phyloP scores from a whole-genome alignment of 1,140 invertebrate species.

The Charaxes varanes region DNA sequence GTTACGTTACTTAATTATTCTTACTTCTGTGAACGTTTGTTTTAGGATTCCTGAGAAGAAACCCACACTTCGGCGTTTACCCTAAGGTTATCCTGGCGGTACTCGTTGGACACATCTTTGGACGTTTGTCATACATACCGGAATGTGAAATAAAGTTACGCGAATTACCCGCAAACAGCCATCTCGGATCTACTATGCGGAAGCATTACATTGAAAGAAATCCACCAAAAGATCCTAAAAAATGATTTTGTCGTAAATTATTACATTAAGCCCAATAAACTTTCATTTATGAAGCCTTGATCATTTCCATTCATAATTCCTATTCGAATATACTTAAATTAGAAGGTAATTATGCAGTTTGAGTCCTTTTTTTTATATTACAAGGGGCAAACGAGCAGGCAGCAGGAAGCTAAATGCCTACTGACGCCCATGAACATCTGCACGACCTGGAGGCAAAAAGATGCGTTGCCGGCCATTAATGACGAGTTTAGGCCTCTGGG shows the following conservation, averaged over 20 bases:
- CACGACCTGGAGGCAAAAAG: too few species aligned
- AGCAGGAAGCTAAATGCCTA: too few species aligned
- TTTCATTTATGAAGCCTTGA: conserved; percentile 1
- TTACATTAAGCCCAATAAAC: not conserved
- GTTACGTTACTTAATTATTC: too few species aligned
- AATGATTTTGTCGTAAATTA: not conserved
- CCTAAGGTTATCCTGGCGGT: conserved; percentile 43
- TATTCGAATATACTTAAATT: too few species aligned
- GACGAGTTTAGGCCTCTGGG: too few species aligned
- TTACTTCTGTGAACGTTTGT: conserved; percentile 69
- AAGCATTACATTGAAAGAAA: conserved; percentile 33
- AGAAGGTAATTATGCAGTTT: too few species aligned
- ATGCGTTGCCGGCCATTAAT: too few species aligned
- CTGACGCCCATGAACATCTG: too few species aligned
- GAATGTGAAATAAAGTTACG: conserved; percentile 41
- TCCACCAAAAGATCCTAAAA: conserved; percentile 22
- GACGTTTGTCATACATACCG: conserved; percentile 38
- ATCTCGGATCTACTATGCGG: conserved; percentile 48
- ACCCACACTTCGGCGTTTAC: conserved; percentile 41
- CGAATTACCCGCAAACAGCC: conserved; percentile 31
- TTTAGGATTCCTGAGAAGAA: conserved; percentile 47
- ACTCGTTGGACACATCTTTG: conserved; percentile 38
- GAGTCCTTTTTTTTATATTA: too few species aligned
- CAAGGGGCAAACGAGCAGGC: too few species aligned
- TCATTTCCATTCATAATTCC: too few species aligned